Conservation (phyloP, 2,113 vertebrate genomes). For the Phalacrocorax aristotelis region DNA sequence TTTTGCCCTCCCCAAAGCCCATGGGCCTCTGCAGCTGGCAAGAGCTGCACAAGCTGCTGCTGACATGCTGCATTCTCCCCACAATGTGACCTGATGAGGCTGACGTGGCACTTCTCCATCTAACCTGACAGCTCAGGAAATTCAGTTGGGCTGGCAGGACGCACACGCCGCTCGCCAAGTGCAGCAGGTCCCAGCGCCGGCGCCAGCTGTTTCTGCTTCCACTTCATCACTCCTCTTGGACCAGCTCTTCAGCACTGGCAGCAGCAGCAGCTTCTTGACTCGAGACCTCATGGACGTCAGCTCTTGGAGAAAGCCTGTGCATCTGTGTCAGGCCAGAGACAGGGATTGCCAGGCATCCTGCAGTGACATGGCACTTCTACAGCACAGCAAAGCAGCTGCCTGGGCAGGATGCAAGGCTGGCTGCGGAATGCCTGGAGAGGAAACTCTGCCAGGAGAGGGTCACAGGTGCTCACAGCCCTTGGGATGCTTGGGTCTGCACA, state of each 20-base stretch:
- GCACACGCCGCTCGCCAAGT: rapidly evolving
- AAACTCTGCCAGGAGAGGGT: neutral
- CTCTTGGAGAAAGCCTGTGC: neutral
- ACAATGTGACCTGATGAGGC: neutral
- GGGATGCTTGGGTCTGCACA: neutral
- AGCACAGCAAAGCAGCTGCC: neutral
- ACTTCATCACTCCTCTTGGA: neutral
- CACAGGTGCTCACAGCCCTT: neutral
- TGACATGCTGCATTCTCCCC: rapidly evolving
- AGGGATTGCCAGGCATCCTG: neutral
- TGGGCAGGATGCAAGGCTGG: rapidly evolving
- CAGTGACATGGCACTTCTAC: neutral
- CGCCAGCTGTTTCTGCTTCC: constrained; percentile 19
- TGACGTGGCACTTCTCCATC: neutral
- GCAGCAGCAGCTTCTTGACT: neutral
- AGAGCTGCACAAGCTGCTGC: neutral
- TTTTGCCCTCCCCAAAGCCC: neutral
- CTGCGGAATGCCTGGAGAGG: neutral
- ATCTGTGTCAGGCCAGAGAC: neutral
- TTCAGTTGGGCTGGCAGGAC: neutral
- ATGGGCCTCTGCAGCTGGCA: neutral
- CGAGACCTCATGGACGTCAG: neutral
- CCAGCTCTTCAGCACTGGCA: neutral
- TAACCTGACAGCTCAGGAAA: neutral
- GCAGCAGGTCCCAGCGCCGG: rapidly evolving